Evolutionary conservation across 1,140 invertebrate genomes (phyloP).

Genomic region (Drosophila bifasciata): DNA sequence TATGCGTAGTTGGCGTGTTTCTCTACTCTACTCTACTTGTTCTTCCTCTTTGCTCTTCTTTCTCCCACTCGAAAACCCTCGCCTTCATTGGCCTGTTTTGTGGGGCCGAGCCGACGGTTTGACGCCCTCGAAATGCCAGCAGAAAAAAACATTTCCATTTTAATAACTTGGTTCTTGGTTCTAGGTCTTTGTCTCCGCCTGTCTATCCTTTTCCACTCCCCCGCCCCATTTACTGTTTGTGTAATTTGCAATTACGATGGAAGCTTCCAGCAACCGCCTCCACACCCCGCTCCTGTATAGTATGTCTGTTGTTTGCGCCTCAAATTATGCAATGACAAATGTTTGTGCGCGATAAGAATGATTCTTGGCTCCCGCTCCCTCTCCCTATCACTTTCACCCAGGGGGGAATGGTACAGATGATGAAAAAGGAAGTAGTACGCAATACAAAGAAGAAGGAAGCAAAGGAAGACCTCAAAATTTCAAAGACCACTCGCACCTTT

Average conservation of each 20-base stretch:
- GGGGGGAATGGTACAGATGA: too few species aligned
- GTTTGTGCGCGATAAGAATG: constrained; percentile 48
- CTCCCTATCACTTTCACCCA: not conserved
- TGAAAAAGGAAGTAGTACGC: too few species aligned
- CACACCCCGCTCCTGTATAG: not conserved
- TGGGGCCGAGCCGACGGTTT: constrained; percentile 31
- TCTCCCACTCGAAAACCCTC: constrained; percentile 2
- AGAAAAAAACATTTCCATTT: constrained; percentile 56
- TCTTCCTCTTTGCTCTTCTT: not conserved
- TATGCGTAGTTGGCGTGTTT: constrained; percentile 58
- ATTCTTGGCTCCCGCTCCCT: constrained; percentile 1
- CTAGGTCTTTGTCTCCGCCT: not conserved
- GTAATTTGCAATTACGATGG: constrained; percentile 70
- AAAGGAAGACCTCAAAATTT: too few species aligned
- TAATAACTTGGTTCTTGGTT: constrained; percentile 51
- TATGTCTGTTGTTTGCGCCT: constrained; percentile 34
- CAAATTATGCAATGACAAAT: constrained; percentile 55
- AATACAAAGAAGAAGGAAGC: too few species aligned
- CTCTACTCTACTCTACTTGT: too few species aligned
- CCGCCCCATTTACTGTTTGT: constrained; percentile 31
- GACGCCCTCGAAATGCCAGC: constrained; percentile 35
- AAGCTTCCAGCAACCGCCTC: constrained; percentile 32
- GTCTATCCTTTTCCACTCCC: not conserved
- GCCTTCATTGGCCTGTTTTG: constrained; percentile 11
- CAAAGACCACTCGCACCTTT: too few species aligned